Conservation (phyloP, 1,140 invertebrate species). For the Octopus sinensis region DNA sequence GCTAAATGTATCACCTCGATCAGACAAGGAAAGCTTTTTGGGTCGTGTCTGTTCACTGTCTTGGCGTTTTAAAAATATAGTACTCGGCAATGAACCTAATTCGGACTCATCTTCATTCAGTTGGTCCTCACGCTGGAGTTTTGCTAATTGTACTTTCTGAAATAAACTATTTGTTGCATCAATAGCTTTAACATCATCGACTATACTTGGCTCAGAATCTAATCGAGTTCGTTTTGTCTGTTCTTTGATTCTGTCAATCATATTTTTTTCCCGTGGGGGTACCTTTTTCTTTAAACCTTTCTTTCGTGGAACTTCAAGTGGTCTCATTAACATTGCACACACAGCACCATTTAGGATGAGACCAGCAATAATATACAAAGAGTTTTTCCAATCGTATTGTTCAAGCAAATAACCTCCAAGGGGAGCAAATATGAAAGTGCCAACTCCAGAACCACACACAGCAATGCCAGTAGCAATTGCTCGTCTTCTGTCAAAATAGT, state of each 20-base stretch:
- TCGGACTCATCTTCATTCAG: slow-evolving; percentile 52
- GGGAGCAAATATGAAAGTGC: slow-evolving; percentile 88
- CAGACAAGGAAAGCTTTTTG: slow-evolving; percentile 40
- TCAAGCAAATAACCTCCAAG: slow-evolving; percentile 39
- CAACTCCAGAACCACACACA: slow-evolving; percentile 81
- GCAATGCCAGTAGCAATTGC: slow-evolving; percentile 91
- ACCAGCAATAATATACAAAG: slow-evolving; percentile 86
- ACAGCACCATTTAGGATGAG: slow-evolving; percentile 88
- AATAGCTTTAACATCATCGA: slow-evolving; percentile 83
- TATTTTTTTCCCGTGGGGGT: slow-evolving; percentile 39
- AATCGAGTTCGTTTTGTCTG: slow-evolving; percentile 33
- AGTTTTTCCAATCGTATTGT: slow-evolving; percentile 76
- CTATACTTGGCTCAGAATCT: slow-evolving; percentile 25
- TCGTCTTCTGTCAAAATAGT: slow-evolving; percentile 87
- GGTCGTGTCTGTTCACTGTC: slow-evolving; percentile 22
- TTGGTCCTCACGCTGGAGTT: slow-evolving; percentile 42
- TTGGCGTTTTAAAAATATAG: slow-evolving; percentile 39
- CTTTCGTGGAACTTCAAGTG: slow-evolving; percentile 70
- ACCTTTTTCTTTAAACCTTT: slow-evolving; percentile 64
- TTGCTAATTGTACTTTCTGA: slow-evolving; percentile 67
- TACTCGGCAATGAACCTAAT: slow-evolving; percentile 43
- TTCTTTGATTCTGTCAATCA: slow-evolving; percentile 47
- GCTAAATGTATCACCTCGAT: slow-evolving; percentile 31
- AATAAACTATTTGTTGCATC: slow-evolving; percentile 66
- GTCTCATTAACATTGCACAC: slow-evolving; percentile 87